Conservation (phyloP, 2,888 invertebrate genomes). For the Pristionchus mayeri region DNA sequence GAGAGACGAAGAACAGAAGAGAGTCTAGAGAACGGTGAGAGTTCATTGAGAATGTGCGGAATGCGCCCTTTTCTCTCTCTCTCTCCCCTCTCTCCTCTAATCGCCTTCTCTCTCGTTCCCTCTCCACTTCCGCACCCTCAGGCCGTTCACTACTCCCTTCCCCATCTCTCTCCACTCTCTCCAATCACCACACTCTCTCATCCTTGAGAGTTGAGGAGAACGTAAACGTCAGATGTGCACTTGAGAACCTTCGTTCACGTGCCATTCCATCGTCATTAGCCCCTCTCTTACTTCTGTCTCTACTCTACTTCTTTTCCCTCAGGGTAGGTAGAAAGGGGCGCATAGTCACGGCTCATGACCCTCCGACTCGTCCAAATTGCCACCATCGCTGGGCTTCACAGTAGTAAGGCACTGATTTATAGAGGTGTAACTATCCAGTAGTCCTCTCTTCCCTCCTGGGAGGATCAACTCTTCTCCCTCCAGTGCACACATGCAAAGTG, state of each 20-base stretch:
- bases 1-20: background rate
- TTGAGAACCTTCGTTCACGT: background rate
- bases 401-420: slow-evolving; percentile 10
- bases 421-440: background rate
- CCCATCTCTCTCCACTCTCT: background rate
- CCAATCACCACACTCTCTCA: no score
- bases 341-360: background rate
- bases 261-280: slow-evolving; percentile 11
- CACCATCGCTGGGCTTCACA: background rate
- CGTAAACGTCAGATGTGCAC: background rate
- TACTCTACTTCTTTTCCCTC: background rate
- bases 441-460: background rate
- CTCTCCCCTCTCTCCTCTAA: background rate
- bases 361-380: background rate
- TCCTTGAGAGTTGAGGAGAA: background rate
- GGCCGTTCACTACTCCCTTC: background rate
- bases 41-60: slow-evolving; percentile 36
- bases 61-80: background rate
- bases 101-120: background rate
- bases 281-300: background rate
- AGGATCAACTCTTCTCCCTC: background rate
- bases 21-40: background rate
- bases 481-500: background rate
- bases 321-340: no score
- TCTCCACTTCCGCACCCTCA: slow-evolving; percentile 9